Evolutionary conservation across 2,797 vertebrate genomes (phyloP).

Genomic region (Gymnodraco acuticeps): DNA sequence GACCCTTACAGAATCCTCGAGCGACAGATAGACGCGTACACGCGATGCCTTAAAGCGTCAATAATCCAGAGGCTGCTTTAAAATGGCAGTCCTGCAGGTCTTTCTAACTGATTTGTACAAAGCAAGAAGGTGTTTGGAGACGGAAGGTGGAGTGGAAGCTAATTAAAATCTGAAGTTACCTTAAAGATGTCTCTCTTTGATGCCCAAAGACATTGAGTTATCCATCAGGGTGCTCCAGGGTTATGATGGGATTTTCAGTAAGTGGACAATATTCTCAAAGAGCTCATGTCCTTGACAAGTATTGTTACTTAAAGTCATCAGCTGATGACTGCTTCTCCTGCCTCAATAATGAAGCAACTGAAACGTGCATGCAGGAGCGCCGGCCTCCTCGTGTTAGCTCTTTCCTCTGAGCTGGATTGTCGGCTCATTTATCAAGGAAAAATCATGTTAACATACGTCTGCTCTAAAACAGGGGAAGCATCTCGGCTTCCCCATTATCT

Average conservation of each 20-base stretch:
- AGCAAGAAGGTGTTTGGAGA: slow-evolving; percentile 28
- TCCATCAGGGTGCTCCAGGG: slow-evolving; percentile 33
- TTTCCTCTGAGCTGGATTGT: slow-evolving; percentile 33
- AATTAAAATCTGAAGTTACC: slow-evolving; percentile 41
- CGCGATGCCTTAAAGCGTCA: slow-evolving; percentile 12
- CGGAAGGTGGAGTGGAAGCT: slow-evolving; percentile 6
- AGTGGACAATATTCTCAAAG: slow-evolving; percentile 21
- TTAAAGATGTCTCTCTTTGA: slow-evolving; percentile 48
- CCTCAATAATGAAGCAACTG: slow-evolving; percentile 64
- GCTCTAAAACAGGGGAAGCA: not conserved
- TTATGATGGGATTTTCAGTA: slow-evolving; percentile 53
- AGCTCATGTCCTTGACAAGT: slow-evolving; percentile 67
- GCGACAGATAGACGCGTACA: not conserved
- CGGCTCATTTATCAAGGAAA: slow-evolving; percentile 32
- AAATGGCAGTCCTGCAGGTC: slow-evolving; percentile 40
- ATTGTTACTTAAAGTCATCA: slow-evolving; percentile 73
- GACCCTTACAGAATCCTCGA: not conserved
- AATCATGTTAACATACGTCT: slow-evolving; percentile 13
- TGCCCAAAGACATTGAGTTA: slow-evolving; percentile 35
- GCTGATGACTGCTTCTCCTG: slow-evolving; percentile 60
- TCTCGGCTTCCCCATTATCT: not conserved
- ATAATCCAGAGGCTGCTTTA: slow-evolving; percentile 52
- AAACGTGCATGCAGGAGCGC: slow-evolving; percentile 32
- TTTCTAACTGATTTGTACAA: slow-evolving; percentile 39
- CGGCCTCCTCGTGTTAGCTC: slow-evolving; percentile 45